These are phyloP conservation scores for Pseudobourletiella spinata DNA, from an alignment of 1,140 invertebrate species.

Conservation along the genomic window DNA sequence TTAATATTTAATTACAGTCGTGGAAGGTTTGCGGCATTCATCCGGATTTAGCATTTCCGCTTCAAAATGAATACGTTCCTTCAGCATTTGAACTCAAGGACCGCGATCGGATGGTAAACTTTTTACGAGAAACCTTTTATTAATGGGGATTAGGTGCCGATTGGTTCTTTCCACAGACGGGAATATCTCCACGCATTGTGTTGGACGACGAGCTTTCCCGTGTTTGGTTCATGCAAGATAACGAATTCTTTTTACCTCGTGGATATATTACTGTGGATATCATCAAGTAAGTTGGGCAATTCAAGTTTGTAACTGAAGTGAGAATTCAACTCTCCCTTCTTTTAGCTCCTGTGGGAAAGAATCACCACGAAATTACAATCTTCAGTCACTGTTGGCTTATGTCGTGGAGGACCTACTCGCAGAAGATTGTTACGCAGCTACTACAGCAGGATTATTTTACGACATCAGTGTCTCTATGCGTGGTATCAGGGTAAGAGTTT, in stretches of 20 bases:
- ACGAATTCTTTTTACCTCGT: constrained; percentile 81
- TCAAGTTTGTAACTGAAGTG: background rate
- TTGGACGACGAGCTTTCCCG: constrained; percentile 66
- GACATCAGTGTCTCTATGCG: too few relatives aligned
- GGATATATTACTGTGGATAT: constrained; percentile 69
- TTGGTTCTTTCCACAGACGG: too few relatives aligned
- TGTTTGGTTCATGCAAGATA: constrained; percentile 90
- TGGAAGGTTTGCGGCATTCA: constrained; percentile 60
- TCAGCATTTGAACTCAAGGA: constrained; percentile 64
- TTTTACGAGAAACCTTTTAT: too few relatives aligned
- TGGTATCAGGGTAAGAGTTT: too few relatives aligned
- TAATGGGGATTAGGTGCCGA: too few relatives aligned
- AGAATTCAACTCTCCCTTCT: background rate
- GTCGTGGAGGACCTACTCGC: background rate
- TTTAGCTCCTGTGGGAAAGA: too few relatives aligned
- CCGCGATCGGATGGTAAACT: constrained; percentile 46
- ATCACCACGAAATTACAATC: constrained; percentile 49
- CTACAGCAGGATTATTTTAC: background rate
- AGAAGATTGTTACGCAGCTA: background rate
- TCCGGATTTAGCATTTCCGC: constrained; percentile 62
- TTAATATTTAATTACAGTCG: constrained; percentile 48
- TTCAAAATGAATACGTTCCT: constrained; percentile 84
- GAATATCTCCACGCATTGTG: constrained; percentile 60
- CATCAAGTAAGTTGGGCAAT: constrained; percentile 50
- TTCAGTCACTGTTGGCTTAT: constrained; percentile 62